These are phyloP conservation scores for Drosophila leontia DNA, from an alignment of 1,140 invertebrate genomes.

Conservation along the genomic window DNA sequence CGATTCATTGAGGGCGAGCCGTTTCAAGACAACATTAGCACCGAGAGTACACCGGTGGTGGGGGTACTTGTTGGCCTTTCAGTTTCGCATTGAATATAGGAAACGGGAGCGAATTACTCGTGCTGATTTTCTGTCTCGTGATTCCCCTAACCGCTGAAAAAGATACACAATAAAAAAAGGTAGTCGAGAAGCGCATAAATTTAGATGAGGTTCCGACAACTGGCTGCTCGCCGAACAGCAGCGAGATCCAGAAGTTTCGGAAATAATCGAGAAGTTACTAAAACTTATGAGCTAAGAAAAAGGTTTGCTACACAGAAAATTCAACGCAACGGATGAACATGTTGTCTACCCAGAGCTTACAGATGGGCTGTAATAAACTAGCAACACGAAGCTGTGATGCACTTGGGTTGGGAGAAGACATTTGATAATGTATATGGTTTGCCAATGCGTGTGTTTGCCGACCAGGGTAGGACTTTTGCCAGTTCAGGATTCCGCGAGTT, in stretches of 20 bases:
- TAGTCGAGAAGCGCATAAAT: neutral
- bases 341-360: neutral
- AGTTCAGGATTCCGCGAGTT: neutral
- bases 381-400: slow-evolving; percentile 16
- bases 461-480: neutral
- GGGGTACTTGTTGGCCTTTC: slow-evolving; percentile 22
- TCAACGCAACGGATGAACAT: neutral
- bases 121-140: slow-evolving; percentile 2
- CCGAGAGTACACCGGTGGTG: slow-evolving; percentile 34
- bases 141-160: neutral
- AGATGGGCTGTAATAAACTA: slow-evolving; percentile 1
- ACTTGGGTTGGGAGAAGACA: neutral
- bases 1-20: slow-evolving; percentile 11
- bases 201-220: neutral
- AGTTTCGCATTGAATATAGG: slow-evolving; percentile 26
- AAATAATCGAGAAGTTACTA: neutral
- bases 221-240: neutral
- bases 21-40: slow-evolving; percentile 23
- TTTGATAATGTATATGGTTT: slow-evolving; percentile 7
- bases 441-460: too few relatives aligned
- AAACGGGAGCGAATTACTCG: slow-evolving; percentile 21
- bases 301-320: neutral
- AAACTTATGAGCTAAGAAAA: neutral
- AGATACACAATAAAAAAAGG: neutral
- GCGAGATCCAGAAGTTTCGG: neutral